Percentiles rank a stretch among this genome's conserved stretches.
Conservation (phyloP, 2,113 vertebrate genomes). For the Spheniscus mendiculus region DNA sequence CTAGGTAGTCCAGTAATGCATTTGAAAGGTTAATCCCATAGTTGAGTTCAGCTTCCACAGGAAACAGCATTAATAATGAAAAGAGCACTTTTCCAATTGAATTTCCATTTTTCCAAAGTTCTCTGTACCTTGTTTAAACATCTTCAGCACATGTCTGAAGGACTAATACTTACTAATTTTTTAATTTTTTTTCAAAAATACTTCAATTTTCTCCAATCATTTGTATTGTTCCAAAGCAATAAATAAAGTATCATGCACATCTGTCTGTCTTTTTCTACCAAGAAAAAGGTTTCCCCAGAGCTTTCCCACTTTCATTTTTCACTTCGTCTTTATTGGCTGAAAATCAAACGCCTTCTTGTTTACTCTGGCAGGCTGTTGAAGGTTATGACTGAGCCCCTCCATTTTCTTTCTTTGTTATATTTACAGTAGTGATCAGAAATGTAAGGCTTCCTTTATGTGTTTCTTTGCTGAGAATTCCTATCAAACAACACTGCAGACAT, state of each 20-base stretch:
- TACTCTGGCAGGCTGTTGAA: slow-evolving; percentile 35
- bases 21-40: not conserved
- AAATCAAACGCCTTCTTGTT: slow-evolving; percentile 41
- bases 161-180: not conserved
- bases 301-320: slow-evolving; percentile 28
- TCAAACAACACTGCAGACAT: not conserved
- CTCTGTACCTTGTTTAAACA: not conserved
- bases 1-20: not conserved
- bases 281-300: not conserved
- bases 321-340: slow-evolving; percentile 33
- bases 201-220: not conserved
- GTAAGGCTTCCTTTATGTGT: not conserved
- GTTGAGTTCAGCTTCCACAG: not conserved
- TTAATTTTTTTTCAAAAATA: not conserved
- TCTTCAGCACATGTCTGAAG: not conserved
- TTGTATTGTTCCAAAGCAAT: not conserved
- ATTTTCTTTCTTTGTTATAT: slow-evolving; percentile 22
- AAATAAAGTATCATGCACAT: not conserved
- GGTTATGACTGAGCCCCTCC: not conserved
- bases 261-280: not conserved
- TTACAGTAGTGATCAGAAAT: slow-evolving; percentile 28
- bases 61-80: not conserved
- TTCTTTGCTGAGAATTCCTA: slow-evolving; percentile 18
- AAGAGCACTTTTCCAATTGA: not conserved
- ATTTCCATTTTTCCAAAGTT: not conserved